Base-by-base conservation (phyloP, 2,797 vertebrate genomes). In the Urocyon cinereoargenteus region DNA sequence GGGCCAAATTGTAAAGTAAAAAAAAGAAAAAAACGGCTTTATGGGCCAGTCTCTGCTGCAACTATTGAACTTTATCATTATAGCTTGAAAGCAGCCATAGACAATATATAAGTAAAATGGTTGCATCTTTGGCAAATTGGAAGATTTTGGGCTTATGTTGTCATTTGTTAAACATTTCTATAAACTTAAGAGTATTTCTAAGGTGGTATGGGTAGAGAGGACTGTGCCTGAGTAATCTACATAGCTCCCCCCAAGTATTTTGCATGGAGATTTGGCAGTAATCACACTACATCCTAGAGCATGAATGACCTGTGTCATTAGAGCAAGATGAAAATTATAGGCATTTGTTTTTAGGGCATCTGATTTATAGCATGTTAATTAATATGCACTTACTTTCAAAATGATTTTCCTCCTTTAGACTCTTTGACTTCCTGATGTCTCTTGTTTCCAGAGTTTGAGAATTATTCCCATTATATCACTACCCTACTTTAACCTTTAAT, bases 401-500 rank as follows among this genome's bases (percentile, higher is more conserved):
- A 49, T 86, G 26, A 22, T 73, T 96, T 96, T 64, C 5, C 22
- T 75, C 0, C 6, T 81, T 89, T 75, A 45, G 12, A 95, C 19
- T 18, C 24, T 94, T 40, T 73, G 5, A 73, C 55, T 96, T 96
- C 79, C 12, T 77, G n/a, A 78, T 72, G n/a, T 53, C 55, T 95
- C 18, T 34, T 93, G 28, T 92, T 81, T 93, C 36, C 6, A 89
- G n/a, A 75, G 19, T 77, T 93, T 96, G 73, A 86, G 19, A 95
- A 75, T 51, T 51, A 11, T 36, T 94, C 22, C 26, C 77, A 26
- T 78, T 61, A 34, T 34, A 86, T 83, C 49, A 62, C 9, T 85
- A 22, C 2, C 13, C 53, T 70, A 57, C 26, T 81, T 91, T 94
- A 94, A 86, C 45, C 62, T 97, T 97, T 57, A 86, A 86, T 91